A percentile compares a stretch with the other conserved stretches of the same genome.
phyloP scores from a whole-genome alignment of 2,888 invertebrate genomes.

The Lumbricus terrestris region DNA sequence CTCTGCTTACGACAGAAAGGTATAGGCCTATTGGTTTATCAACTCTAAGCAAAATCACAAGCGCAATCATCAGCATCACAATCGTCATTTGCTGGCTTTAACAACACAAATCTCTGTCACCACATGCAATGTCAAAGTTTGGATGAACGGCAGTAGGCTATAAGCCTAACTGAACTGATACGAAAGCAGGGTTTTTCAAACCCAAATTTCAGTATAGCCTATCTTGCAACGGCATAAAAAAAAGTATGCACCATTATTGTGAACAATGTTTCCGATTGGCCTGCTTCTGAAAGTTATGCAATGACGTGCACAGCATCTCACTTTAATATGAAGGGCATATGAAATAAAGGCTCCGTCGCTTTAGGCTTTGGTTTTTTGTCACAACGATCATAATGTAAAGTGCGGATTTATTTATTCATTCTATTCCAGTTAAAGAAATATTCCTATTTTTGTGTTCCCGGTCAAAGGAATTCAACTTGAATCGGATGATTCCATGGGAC shows the following conservation, averaged over 20 bases:
- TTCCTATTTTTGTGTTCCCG: background rate
- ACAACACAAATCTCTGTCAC: background rate
- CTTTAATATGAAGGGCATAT: background rate
- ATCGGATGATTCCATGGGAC: conserved; percentile 11
- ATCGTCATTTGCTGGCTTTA: background rate
- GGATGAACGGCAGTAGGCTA: too few relatives aligned
- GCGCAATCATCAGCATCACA: background rate
- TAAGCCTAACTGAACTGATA: background rate
- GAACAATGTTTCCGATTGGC: too few relatives aligned
- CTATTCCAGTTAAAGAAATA: too few relatives aligned
- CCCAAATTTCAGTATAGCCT: too few relatives aligned
- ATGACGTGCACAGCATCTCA: too few relatives aligned
- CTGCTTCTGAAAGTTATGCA: too few relatives aligned
- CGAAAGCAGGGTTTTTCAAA: too few relatives aligned
- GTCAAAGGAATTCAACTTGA: background rate
- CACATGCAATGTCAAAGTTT: background rate
- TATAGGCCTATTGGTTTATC: conserved; percentile 22
- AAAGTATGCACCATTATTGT: too few relatives aligned
- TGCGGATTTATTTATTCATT: too few relatives aligned
- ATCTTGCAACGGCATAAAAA: too few relatives aligned
- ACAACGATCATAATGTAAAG: background rate
- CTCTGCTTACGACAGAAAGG: conserved; percentile 39
- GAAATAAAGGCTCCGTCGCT: background rate
- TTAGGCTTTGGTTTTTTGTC: background rate
- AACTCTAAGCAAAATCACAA: background rate